A percentile compares a stretch with the other conserved stretches of the same genome.
These are phyloP conservation scores for Verasper variegatus DNA, from an alignment of 2,113 vertebrate genomes.

Conservation along the genomic window DNA sequence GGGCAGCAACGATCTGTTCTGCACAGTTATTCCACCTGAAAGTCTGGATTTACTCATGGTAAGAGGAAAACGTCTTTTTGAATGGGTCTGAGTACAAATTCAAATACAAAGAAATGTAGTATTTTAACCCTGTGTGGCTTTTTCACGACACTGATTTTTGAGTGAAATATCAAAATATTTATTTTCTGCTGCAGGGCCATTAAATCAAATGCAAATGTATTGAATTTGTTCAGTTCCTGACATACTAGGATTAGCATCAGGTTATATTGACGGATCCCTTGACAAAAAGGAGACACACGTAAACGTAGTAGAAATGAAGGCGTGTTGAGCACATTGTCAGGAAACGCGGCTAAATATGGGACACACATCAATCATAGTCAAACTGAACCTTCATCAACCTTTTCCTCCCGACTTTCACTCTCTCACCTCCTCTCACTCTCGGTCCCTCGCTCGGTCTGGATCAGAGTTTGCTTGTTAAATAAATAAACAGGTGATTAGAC, in stretches of 20 bases:
- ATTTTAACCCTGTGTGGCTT: not conserved
- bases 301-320: not conserved
- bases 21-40: not conserved
- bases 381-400: constrained; percentile 47
- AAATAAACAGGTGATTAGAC: constrained; percentile 80
- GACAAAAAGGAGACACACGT: not conserved
- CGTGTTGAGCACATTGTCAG: not conserved
- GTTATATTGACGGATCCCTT: not conserved
- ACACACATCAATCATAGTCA: constrained; percentile 6
- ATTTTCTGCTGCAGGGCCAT: not conserved
- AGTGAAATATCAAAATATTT: not conserved
- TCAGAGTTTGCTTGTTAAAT: constrained; percentile 58
- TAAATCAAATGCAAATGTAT: not conserved
- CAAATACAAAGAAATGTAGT: not conserved
- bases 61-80: not conserved
- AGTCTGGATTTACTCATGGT: not conserved
- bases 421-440: constrained; percentile 23
- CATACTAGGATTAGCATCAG: not conserved
- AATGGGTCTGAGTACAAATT: not conserved
- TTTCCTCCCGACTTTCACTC: constrained; percentile 56
- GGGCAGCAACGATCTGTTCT: constrained; percentile 64
- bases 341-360: not conserved
- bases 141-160: not conserved
- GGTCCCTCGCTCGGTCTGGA: constrained; percentile 22
- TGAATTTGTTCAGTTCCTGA: not conserved